A percentile compares a stretch with the other conserved stretches of the same genome.
Evolutionary conservation across 2,888 invertebrate species (phyloP).

Genomic region (Marronus borbonicus): DNA sequence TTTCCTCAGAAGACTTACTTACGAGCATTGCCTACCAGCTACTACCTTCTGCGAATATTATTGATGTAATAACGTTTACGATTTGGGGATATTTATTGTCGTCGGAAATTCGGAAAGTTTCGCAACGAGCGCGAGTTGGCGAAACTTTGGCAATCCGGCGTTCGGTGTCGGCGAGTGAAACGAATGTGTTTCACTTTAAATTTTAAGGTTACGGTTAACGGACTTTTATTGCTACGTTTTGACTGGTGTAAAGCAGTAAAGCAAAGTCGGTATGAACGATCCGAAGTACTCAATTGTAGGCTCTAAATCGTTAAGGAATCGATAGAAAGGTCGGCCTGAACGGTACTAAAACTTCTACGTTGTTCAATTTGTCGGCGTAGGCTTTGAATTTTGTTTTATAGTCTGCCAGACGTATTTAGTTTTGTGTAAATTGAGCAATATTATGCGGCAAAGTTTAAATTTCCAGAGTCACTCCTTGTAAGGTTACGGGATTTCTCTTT

Average conservation of each 20-base stretch:
- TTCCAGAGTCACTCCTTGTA: too few species aligned
- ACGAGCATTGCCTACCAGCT: not conserved
- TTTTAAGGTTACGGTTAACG: slow-evolving; percentile 28
- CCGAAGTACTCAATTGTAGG: not conserved
- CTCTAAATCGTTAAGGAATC: not conserved
- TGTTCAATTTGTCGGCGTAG: too few species aligned
- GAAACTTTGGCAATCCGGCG: not conserved
- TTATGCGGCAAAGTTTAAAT: too few species aligned
- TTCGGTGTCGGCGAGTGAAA: slow-evolving; percentile 5
- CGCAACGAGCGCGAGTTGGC: not conserved
- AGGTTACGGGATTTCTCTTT: too few species aligned
- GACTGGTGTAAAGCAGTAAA: slow-evolving; percentile 9
- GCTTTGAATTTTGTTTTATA: too few species aligned
- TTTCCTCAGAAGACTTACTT: slow-evolving; percentile 2
- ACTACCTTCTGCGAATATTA: slow-evolving; percentile 33
- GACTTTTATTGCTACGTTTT: slow-evolving; percentile 16
- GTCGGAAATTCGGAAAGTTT: slow-evolving; percentile 33
- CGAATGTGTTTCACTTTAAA: slow-evolving; percentile 24
- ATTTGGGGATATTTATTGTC: slow-evolving; percentile 40
- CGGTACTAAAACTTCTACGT: too few species aligned
- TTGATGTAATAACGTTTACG: slow-evolving; percentile 41
- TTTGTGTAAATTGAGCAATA: too few species aligned
- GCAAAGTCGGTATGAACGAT: not conserved
- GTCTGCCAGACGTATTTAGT: too few species aligned
- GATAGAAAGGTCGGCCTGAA: too few species aligned